Percentiles rank a stretch among this genome's conserved stretches.
phyloP scores from a whole-genome alignment of 2,113 vertebrate species.

The Genyomyrus donnyi region DNA sequence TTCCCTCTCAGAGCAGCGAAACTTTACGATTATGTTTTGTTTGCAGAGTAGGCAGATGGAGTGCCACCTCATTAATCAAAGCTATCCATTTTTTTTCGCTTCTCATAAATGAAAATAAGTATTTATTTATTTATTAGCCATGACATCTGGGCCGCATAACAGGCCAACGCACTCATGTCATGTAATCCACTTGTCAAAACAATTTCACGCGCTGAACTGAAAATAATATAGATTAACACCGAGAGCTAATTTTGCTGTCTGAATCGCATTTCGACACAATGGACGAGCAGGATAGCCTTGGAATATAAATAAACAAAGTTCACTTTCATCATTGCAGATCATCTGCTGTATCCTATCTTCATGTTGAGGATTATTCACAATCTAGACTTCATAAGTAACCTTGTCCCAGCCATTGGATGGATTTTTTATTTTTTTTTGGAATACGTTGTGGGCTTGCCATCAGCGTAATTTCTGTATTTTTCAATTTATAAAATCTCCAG shows the following conservation, averaged over 20 bases:
- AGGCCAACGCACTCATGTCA: conserved; percentile 36
- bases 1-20: conserved; percentile 23
- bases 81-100: conserved; percentile 29
- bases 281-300: not conserved
- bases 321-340: not conserved
- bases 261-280: not conserved
- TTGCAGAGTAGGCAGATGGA: conserved; percentile 36
- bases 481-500: not conserved
- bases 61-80: conserved; percentile 48
- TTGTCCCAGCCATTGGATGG: too few relatives aligned
- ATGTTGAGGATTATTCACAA: not conserved
- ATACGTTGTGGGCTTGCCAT: not conserved
- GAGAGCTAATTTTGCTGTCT: not conserved
- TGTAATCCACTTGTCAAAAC: conserved; percentile 49
- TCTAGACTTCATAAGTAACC: not conserved
- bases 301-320: not conserved
- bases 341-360: not conserved
- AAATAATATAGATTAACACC: conserved; percentile 16
- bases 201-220: conserved; percentile 30
- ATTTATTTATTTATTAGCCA: conserved; percentile 44
- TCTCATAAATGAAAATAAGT: conserved; percentile 33
- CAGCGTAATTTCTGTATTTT: not conserved
- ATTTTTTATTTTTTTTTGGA: not conserved
- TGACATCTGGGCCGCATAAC: conserved; percentile 36
- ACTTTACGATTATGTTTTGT: conserved; percentile 31